Evolutionary conservation across 2,888 invertebrate genomes (phyloP), one percentile per base, ranked within the genome.

Genomic region (Lasioglossum morio): DNA sequence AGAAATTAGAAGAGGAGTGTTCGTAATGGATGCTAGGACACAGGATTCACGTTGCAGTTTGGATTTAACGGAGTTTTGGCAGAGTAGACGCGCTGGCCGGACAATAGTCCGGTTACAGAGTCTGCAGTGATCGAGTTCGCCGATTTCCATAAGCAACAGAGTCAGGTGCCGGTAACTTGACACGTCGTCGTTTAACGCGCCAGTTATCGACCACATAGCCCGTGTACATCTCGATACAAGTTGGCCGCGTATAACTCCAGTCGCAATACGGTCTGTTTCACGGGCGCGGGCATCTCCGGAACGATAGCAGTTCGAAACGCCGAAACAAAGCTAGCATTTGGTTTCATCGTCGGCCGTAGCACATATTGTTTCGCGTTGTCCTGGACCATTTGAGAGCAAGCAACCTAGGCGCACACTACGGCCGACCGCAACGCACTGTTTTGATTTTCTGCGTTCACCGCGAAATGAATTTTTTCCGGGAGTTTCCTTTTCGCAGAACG

Each of bases 171-270:
- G 60, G 60, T 46, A 73, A 85, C 73, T 86, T 82, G 85, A 85
- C 79, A 77, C 86, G 85, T 82, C 79, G 77, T 30, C 76, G 85
- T 85, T 86, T 82, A 82, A 85, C 77, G 70, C 48, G 70, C 60
- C 79, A 79, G 85, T 85, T 82, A 86, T 85, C 86, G 85, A 86
- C 81, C 81, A 81, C 84, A 34, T 74, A 73, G 75, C n/a, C 77
- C 77, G 40, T 53, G 85, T 43, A 70, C 84, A 77, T 79, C 69
- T 75, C 80, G 77, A 72, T 76, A 63, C 77, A 73, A 79, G 63
- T 48, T 48, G 53, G 19, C 48, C 63, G 73, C 70, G 53, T 79
- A 79, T 75, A 84, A 70, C 74, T 63, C 60, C n/a, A 60, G 70
- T 77, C 0, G 78, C 78, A 85, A 85, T 85, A 85, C 72, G 81